Evolutionary conservation across 2,113 vertebrate species (phyloP).

Genomic region (Paedocypris sp.): DNA sequence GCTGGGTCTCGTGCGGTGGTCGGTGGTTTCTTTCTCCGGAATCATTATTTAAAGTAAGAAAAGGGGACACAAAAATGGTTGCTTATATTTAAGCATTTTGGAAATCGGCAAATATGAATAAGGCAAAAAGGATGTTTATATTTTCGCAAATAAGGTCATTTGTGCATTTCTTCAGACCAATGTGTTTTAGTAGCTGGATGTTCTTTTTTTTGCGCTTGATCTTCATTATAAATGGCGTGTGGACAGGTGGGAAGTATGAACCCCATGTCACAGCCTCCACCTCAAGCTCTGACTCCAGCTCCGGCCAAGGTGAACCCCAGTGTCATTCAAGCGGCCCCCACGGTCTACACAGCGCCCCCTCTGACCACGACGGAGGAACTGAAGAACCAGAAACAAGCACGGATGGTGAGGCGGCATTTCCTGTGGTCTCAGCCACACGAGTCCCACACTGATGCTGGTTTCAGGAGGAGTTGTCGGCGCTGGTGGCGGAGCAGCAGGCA

Average conservation of each 20-base stretch:
- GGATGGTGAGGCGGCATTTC: constrained; percentile 49
- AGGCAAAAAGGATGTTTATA: too few relatives aligned
- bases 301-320: constrained; percentile 57
- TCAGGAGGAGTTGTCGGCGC: constrained; percentile 64
- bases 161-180: too few relatives aligned
- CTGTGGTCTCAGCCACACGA: neutral
- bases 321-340: constrained; percentile 71
- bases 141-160: too few relatives aligned
- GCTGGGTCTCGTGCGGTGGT: too few relatives aligned
- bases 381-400: constrained; percentile 55
- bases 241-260: constrained; percentile 52
- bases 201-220: too few relatives aligned
- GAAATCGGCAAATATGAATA: too few relatives aligned
- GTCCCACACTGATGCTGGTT: neutral
- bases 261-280: constrained; percentile 43
- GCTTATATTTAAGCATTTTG: too few relatives aligned
- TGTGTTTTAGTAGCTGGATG: too few relatives aligned
- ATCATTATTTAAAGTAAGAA: too few relatives aligned
- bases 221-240: too few relatives aligned
- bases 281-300: constrained; percentile 41
- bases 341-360: constrained; percentile 64
- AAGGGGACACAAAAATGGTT: too few relatives aligned
- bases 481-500: constrained; percentile 64
- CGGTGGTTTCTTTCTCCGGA: too few relatives aligned
- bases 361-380: constrained; percentile 52